Evolutionary conservation across 2,797 vertebrate genomes (phyloP).

Genomic region (Myotis pilosus): DNA sequence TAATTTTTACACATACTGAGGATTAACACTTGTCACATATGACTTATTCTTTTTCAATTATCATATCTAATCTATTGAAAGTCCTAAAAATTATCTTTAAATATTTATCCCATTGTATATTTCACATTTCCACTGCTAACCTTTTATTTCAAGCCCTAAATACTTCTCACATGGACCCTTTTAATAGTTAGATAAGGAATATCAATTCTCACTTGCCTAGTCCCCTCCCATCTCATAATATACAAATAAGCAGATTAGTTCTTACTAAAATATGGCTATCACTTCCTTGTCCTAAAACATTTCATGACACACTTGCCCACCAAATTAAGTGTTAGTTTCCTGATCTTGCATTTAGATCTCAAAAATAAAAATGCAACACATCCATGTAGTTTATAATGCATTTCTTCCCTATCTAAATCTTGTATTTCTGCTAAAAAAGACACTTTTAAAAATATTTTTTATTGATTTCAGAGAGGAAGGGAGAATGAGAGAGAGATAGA

Average conservation of each 20-base stretch:
- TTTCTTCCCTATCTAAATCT: neutral
- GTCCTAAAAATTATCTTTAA: neutral
- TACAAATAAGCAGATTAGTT: neutral
- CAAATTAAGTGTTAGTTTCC: neutral
- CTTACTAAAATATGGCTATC: neutral
- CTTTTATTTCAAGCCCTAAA: neutral
- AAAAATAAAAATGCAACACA: neutral
- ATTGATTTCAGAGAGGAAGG: no score
- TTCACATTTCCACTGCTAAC: neutral
- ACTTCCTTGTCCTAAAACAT: neutral
- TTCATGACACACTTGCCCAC: neutral
- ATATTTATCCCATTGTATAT: neutral
- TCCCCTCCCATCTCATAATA: neutral
- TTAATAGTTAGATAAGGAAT: neutral
- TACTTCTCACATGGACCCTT: neutral
- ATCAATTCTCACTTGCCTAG: neutral
- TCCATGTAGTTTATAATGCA: neutral
- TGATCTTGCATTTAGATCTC: neutral
- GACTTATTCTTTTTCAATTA: neutral
- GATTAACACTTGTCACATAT: neutral
- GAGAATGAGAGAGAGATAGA: no score
- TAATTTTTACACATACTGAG: neutral
- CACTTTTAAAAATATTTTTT: neutral
- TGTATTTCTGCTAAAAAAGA: neutral
- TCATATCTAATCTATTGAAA: neutral